Base-by-base conservation (phyloP, 2,797 vertebrate genomes). In the Oreochromis grahami region DNA sequence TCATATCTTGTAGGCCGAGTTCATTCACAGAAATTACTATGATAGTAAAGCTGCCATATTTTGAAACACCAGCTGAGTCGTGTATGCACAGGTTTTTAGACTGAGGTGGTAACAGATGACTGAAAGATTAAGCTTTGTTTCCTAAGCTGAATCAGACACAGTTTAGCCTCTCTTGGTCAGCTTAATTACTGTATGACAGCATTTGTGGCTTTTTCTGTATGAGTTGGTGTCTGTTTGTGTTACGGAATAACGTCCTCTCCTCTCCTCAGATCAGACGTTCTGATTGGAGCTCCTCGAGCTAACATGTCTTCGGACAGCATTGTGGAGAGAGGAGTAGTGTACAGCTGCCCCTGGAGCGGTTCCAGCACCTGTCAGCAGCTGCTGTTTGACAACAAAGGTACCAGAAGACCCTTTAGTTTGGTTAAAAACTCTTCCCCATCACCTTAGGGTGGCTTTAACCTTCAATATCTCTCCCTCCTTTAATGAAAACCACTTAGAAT, bases 281-380 rank as follows among this genome's bases (percentile, higher is more conserved):
- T 97, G 77, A 92, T 97, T 0, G 96, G 96, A 2, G 96, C 96
- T 7, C 96, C 96, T 4, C 93, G 95, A 81, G 96, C 94, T 8
- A 97, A 97, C 93, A 78, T 85, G 0, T 41, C 86, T 2, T 15
- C 89, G 2, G 87, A 93, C 19, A 56, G 19, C 0, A 91, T 97
- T 2, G 89, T 92, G 86, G 96, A 97, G 93, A 84, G 96, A 29
- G 96, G 96, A 0, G 96, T 95, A 0, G 96, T 97, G 29, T 97
- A 91, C 93, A 95, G 88, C 82, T 97, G 96, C 29, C 95, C 96
- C 19, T 97, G 96, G 96, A 79, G 12, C 2, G 34, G 12, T 8
- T 11, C 79, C 1, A 17, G 84, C 1, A 1, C 17, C 65, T 97
- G 96, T 77, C 89, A 90, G 52, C 86, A 95, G 91, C 86, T 97